Evolutionary conservation across 2,113 vertebrate species (phyloP).

Genomic region (Mormoops blainvillei): DNA sequence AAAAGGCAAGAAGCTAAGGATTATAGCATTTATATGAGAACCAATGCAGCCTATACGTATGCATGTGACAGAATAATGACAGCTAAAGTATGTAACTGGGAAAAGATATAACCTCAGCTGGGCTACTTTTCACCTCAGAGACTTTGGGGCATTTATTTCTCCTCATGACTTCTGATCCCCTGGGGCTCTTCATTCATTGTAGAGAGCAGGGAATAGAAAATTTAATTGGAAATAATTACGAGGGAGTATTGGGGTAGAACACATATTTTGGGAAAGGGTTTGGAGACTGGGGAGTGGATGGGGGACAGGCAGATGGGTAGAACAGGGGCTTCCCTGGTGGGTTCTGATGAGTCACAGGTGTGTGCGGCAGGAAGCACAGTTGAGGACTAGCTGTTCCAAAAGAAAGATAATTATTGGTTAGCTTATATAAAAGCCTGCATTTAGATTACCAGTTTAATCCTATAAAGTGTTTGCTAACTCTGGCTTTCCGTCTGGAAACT

Average conservation of each 20-base stretch:
- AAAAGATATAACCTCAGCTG: not conserved
- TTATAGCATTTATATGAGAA: constrained; percentile 13
- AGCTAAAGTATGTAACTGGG: not conserved
- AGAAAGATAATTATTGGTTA: constrained; percentile 30
- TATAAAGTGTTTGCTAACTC: not conserved
- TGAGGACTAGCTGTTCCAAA: not conserved
- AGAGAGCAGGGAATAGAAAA: not conserved
- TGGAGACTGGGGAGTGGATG: not conserved
- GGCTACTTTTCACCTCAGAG: not conserved
- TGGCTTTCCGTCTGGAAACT: constrained; percentile 15
- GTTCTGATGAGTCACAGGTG: not conserved
- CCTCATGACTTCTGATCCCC: not conserved
- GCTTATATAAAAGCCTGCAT: not conserved
- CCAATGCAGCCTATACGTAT: not conserved
- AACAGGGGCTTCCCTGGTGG: not conserved
- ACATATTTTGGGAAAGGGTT: not conserved
- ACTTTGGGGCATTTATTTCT: not conserved
- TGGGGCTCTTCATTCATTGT: not conserved
- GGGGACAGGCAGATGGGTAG: not conserved
- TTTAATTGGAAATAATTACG: not conserved
- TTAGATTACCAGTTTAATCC: constrained; percentile 27
- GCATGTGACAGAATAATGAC: not conserved
- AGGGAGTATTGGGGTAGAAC: not conserved
- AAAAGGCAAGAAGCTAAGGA: not conserved
- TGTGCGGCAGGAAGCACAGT: not conserved